Evolutionary conservation across 2,888 invertebrate species (phyloP).

Genomic region (Phengaris arion): DNA sequence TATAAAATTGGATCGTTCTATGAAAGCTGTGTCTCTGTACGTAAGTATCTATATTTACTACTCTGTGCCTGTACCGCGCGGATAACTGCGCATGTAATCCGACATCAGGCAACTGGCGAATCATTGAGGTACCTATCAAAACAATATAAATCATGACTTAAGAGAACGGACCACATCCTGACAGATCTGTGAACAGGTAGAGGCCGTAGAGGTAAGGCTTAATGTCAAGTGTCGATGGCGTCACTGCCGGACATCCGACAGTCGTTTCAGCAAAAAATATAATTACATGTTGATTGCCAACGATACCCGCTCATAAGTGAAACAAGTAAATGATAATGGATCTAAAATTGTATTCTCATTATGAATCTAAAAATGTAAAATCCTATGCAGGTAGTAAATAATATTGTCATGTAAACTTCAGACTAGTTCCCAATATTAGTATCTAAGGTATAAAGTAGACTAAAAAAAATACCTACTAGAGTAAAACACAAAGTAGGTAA

Average conservation of each 20-base stretch:
- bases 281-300: slow-evolving; percentile 11
- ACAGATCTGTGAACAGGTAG: background rate
- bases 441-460: too few relatives aligned
- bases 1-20: too few relatives aligned
- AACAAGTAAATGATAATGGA: background rate
- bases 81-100: background rate
- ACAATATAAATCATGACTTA: slow-evolving; percentile 1
- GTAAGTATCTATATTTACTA: too few relatives aligned
- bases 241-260: slow-evolving; percentile 12
- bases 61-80: background rate
- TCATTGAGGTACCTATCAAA: background rate
- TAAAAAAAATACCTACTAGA: too few relatives aligned
- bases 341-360: too few relatives aligned
- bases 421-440: too few relatives aligned
- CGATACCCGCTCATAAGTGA: background rate
- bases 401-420: too few relatives aligned
- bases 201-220: background rate
- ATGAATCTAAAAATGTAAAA: too few relatives aligned
- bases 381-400: too few relatives aligned
- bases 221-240: slow-evolving; percentile 14
- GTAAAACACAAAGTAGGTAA: too few relatives aligned
- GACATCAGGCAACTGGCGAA: background rate
- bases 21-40: too few relatives aligned
- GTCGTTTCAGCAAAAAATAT: slow-evolving; percentile 14
- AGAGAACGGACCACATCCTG: slow-evolving; percentile 13